A percentile compares a stretch with the other conserved stretches of the same genome.
Conservation (phyloP, 64 coral and sea anemone species). For the Pocillopora verrucosa region DNA sequence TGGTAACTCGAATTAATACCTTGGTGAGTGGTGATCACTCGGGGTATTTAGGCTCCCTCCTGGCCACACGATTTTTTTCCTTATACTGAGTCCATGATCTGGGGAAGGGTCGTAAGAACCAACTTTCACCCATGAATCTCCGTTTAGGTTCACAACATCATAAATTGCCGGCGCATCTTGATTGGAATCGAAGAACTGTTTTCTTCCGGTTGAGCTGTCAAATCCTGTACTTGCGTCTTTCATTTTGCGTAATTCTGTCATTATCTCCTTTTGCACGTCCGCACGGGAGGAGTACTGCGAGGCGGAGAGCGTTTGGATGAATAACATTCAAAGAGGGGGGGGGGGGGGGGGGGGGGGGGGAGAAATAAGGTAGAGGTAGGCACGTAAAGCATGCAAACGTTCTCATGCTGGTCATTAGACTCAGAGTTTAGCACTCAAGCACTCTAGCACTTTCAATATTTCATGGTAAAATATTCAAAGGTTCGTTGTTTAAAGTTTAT, state of each 20-base stretch:
- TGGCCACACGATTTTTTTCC: constrained; percentile 91
- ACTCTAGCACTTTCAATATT: no score
- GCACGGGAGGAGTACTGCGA: constrained; percentile 68
- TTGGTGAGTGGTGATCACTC: constrained; percentile 52
- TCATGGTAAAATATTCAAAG: no score
- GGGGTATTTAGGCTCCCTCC: constrained; percentile 76
- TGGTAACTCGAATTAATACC: constrained; percentile 21
- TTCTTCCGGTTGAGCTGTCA: constrained; percentile 66
- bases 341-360: neutral
- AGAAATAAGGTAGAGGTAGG: neutral
- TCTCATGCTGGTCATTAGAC: neutral
- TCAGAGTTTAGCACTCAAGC: no score
- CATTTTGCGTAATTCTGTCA: constrained; percentile 83
- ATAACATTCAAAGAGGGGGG: constrained; percentile 38
- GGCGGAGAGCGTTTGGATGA: neutral
- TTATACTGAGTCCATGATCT: constrained; percentile 45
- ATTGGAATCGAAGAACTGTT: constrained; percentile 80
- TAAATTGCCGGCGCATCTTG: constrained; percentile 82
- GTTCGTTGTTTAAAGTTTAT: no score
- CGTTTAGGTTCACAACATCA: constrained; percentile 95
- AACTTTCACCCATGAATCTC: constrained; percentile 67
- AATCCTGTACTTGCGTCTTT: constrained; percentile 77
- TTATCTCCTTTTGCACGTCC: constrained; percentile 66
- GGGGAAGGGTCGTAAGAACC: constrained; percentile 58
- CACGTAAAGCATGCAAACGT: neutral